These are phyloP conservation scores for Blennius ocellaris DNA, from an alignment of 2,113 vertebrate genomes.

Conservation along the genomic window DNA sequence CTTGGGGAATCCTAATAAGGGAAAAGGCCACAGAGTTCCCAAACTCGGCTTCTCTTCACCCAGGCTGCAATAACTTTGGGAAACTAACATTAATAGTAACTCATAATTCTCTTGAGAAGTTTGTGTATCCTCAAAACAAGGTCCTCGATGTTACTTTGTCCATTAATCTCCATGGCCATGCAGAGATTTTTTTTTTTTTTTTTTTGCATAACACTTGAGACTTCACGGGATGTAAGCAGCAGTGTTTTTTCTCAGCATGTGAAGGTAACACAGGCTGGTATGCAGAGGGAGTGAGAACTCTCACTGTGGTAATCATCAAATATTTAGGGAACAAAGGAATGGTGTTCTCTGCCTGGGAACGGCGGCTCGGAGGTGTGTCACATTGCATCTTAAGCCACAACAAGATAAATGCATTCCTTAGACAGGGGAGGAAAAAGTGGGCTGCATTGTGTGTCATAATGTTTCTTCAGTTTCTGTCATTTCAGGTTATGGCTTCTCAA, in stretches of 20 bases:
- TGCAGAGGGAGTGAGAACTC: constrained; percentile 17
- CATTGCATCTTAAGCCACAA: constrained; percentile 9
- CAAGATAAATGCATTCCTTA: constrained; percentile 23
- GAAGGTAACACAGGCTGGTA: constrained; percentile 25
- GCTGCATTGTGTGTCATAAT: neutral
- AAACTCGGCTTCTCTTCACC: constrained; percentile 56
- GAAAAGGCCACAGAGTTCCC: constrained; percentile 75
- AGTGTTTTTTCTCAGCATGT: constrained; percentile 8
- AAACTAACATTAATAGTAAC: constrained; percentile 55
- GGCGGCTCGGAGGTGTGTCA: constrained; percentile 40
- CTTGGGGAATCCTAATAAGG: constrained; percentile 57
- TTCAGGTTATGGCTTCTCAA: neutral
- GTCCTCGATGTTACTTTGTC: constrained; percentile 46
- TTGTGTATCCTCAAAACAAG: constrained; percentile 46
- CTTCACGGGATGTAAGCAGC: constrained; percentile 34
- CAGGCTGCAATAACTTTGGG: constrained; percentile 55
- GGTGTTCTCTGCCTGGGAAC: constrained; percentile 61
- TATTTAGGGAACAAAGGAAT: constrained; percentile 67
- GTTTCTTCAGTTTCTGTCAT: neutral
- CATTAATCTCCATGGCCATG: constrained; percentile 11
- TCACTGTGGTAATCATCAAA: constrained; percentile 53
- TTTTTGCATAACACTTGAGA: constrained; percentile 1
- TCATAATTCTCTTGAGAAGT: constrained; percentile 53
- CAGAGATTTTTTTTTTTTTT: constrained; percentile 9
- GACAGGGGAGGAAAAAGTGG: neutral